A percentile compares a stretch with the other conserved stretches of the same genome.
These are phyloP conservation scores for Poeciliopsis prolifica DNA, from an alignment of 2,113 vertebrate genomes.

Conservation along the genomic window DNA sequence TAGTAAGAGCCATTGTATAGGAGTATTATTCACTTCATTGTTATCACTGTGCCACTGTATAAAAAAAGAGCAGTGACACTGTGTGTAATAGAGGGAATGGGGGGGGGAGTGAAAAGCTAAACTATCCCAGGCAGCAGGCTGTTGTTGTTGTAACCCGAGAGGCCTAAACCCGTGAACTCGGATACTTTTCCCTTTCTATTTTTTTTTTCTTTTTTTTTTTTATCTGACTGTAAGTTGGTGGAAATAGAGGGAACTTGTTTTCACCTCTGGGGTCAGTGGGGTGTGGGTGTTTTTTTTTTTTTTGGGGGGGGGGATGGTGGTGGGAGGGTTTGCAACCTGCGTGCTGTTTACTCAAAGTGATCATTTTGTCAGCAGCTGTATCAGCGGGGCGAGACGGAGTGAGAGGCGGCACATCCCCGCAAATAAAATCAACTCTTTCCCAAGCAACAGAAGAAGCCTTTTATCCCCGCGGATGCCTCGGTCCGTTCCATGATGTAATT, in stretches of 20 bases:
- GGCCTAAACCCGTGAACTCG: conserved; percentile 53
- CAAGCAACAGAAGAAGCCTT: conserved; percentile 75
- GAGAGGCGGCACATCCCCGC: conserved; percentile 52
- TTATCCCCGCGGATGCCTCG: conserved; percentile 74
- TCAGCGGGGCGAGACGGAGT: conserved; percentile 55
- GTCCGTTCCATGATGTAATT: conserved; percentile 81
- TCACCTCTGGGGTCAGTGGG: conserved; percentile 39
- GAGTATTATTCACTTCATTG: conserved; percentile 74
- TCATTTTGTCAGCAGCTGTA: conserved; percentile 68
- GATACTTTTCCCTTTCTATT: conserved; percentile 2
- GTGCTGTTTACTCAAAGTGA: conserved; percentile 57
- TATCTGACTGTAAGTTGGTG: conserved; percentile 43
- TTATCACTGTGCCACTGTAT: conserved; percentile 62
- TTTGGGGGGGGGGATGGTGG: no score
- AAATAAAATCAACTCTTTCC: conserved; percentile 78
- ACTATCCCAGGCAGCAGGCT: conserved; percentile 58
- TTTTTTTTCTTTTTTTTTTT: conserved; percentile 4
- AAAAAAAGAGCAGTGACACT: conserved; percentile 62
- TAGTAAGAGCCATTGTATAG: conserved; percentile 70
- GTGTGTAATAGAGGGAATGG: conserved; percentile 39
- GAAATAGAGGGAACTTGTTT: conserved; percentile 46
- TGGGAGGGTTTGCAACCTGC: conserved; percentile 6
- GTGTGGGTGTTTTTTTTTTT: no score
- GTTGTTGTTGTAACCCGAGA: conserved; percentile 66
- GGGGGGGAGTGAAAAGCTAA: conserved; percentile 60